Conservation (phyloP, 2,888 invertebrate species). For the Syrista parreyssii region DNA sequence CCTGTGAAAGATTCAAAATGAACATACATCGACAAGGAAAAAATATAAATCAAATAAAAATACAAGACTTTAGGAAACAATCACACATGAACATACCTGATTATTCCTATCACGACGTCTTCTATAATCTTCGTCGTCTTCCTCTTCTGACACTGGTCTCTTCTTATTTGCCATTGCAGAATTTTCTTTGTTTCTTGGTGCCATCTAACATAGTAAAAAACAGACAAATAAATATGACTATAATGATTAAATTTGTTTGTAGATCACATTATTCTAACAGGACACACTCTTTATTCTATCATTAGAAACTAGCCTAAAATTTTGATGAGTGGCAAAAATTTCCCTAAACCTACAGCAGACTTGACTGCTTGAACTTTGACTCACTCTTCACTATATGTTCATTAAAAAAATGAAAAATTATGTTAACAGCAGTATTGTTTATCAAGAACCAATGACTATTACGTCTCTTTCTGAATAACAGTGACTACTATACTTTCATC, state of each 20-base stretch:
- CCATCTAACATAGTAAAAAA: slow-evolving; percentile 51
- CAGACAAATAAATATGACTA: not conserved
- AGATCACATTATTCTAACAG: not conserved
- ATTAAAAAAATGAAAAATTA: not conserved
- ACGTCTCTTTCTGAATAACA: not conserved
- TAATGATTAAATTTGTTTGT: not conserved
- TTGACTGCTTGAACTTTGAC: not conserved
- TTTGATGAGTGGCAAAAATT: not conserved
- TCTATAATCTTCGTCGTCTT: slow-evolving; percentile 80
- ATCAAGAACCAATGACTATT: not conserved
- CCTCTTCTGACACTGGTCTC: slow-evolving; percentile 68
- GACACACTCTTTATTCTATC: not conserved
- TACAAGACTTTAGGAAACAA: not conserved
- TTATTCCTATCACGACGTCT: slow-evolving; percentile 82
- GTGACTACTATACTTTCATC: not conserved
- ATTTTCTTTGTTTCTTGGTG: slow-evolving; percentile 61
- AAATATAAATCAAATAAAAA: not conserved
- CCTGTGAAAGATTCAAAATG: slow-evolving; percentile 67
- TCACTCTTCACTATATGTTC: not conserved
- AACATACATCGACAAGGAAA: not conserved
- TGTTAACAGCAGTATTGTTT: not conserved
- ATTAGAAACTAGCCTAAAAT: not conserved
- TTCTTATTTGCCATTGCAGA: slow-evolving; percentile 40
- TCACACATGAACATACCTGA: slow-evolving; percentile 68
- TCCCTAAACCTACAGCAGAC: not conserved